These are phyloP conservation scores for Homarus americanus DNA, from an alignment of 1,140 invertebrate species.

Conservation along the genomic window DNA sequence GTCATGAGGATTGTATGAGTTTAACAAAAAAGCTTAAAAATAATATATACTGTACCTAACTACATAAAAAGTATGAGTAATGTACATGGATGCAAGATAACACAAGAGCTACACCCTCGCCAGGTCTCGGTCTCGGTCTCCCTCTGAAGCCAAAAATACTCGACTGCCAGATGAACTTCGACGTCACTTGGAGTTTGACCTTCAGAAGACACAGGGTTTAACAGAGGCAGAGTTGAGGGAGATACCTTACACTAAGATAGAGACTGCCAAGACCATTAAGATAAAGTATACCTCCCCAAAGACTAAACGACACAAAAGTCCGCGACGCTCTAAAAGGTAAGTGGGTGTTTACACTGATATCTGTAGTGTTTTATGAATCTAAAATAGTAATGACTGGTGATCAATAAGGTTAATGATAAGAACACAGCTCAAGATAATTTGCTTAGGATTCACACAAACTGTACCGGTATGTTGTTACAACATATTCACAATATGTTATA, in stretches of 20 bases:
- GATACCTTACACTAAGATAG: conserved; percentile 94
- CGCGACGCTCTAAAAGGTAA: conserved; percentile 74
- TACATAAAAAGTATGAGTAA: neutral
- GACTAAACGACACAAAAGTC: conserved; percentile 79
- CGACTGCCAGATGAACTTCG: conserved; percentile 85
- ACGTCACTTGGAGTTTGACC: conserved; percentile 90
- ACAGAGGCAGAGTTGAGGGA: conserved; percentile 91
- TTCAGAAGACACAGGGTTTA: conserved; percentile 93
- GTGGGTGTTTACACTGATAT: no score
- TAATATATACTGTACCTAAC: no score
- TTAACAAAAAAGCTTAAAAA: no score
- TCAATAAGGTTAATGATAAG: no score
- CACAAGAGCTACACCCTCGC: neutral
- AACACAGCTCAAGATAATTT: no score
- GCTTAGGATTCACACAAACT: no score
- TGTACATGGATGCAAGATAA: neutral
- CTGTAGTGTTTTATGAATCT: no score
- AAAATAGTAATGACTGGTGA: no score
- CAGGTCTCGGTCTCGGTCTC: conserved; percentile 84
- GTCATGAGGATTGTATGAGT: no score
- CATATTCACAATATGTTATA: no score
- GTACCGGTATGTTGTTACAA: no score
- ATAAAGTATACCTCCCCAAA: conserved; percentile 73
- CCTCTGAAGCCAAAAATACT: conserved; percentile 79
- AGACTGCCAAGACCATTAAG: conserved; percentile 78